phyloP scores from a whole-genome alignment of 1,140 invertebrate genomes.

The Drosophila nebulosa region DNA sequence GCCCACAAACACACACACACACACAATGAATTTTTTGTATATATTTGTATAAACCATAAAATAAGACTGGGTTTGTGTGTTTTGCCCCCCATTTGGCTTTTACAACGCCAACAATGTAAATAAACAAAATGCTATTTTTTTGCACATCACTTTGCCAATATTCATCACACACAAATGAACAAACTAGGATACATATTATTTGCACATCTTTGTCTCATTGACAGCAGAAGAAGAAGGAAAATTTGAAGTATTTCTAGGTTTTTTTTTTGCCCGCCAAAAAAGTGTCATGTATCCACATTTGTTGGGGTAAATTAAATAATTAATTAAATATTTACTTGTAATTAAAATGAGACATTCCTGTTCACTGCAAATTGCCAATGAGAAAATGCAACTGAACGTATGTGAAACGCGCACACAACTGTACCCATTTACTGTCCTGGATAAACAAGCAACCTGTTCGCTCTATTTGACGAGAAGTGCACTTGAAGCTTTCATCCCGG shows the following conservation, averaged over 20 bases:
- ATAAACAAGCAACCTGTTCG: constrained; percentile 10
- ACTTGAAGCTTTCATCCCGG: background rate
- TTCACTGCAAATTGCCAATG: background rate
- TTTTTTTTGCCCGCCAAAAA: constrained; percentile 24
- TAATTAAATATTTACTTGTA: background rate
- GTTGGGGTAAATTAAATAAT: too few species aligned
- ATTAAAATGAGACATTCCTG: background rate
- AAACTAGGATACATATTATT: constrained; percentile 22
- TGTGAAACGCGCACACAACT: background rate
- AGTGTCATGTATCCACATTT: too few species aligned
- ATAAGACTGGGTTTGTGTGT: background rate
- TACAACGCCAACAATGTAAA: constrained; percentile 44
- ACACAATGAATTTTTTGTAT: background rate
- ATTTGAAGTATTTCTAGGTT: too few species aligned
- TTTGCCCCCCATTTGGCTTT: constrained; percentile 29
- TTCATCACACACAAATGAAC: constrained; percentile 10
- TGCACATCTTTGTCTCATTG: constrained; percentile 42
- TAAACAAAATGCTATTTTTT: constrained; percentile 44
- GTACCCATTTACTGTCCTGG: background rate
- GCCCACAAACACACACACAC: background rate
- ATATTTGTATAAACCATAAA: background rate
- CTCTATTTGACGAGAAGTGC: background rate
- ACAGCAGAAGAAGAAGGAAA: too few species aligned
- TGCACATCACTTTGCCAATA: constrained; percentile 39
- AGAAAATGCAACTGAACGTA: background rate